Evolutionary conservation across 1,140 invertebrate genomes (phyloP).

Genomic region (Agrilus planipennis): DNA sequence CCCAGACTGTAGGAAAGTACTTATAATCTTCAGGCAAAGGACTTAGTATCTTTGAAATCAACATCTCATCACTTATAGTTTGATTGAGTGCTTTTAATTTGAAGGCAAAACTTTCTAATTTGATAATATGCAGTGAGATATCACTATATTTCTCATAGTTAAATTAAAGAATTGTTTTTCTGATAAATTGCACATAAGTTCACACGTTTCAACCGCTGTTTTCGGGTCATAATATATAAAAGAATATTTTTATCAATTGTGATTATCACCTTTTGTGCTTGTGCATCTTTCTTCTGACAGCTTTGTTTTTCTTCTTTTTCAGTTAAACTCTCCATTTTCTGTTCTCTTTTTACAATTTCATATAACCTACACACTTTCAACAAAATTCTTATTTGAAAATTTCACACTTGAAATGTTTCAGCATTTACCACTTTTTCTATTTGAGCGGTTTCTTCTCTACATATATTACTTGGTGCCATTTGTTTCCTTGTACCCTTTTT

Average conservation of each 20-base stretch:
- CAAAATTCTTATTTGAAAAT: not conserved
- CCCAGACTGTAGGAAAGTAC: constrained; percentile 32
- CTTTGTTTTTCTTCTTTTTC: not conserved
- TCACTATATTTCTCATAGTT: constrained; percentile 9
- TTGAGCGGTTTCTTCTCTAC: not conserved
- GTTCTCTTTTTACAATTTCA: not conserved
- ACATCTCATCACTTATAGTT: constrained; percentile 20
- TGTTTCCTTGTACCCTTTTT: too few relatives aligned
- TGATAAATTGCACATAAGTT: constrained; percentile 27
- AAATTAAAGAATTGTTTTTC: constrained; percentile 26
- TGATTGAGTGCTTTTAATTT: constrained; percentile 22
- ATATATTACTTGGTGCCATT: too few relatives aligned
- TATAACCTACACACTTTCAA: not conserved
- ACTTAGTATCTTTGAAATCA: constrained; percentile 29
- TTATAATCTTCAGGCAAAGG: constrained; percentile 20
- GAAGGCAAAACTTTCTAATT: constrained; percentile 23
- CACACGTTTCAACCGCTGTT: constrained; percentile 25
- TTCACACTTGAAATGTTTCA: not conserved
- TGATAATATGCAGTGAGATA: constrained; percentile 22
- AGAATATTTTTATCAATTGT: constrained; percentile 17
- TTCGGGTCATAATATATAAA: constrained; percentile 24
- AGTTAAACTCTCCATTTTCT: not conserved
- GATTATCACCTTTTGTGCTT: constrained; percentile 18
- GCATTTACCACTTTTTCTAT: not conserved
- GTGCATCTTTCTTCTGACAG: constrained; percentile 16